Evolutionary conservation across 2,113 vertebrate genomes (phyloP), one percentile per base, ranked within the genome.

Genomic region (Crotophaga sulcirostris): DNA sequence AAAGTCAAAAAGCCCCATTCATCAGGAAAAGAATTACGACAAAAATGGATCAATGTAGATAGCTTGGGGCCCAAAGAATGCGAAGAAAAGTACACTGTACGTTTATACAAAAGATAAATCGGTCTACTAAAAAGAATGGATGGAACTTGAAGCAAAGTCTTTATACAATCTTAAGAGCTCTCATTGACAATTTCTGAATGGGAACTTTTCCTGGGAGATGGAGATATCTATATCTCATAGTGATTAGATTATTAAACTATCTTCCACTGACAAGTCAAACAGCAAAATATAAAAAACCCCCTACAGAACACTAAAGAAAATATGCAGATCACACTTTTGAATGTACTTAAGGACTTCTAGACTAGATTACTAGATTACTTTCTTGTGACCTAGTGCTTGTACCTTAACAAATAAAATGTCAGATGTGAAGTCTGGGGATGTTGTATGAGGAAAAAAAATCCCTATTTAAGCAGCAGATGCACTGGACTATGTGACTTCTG

Each of bases 341-440:
- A 76, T 13, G 7, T 19, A 44, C 3, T 60, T 75, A 52, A 0
- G 1, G 7, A 38, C 21, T 63, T 84, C 2, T 4, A 62, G 34
- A 69, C 9, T 74, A 19, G 78, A 6, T 31, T 49, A n/a, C n/a
- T 0, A 67, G 31, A 58, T 11, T 68, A 52, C 58, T 86, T 45
- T 74, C 49, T n/a, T 38, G 3, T 26, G 45, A 45, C 66, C 26
- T 6, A 49, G 6, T 21, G 26, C 16, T 54, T 62, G 8, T 33
- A 28, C 45, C 45, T 66, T 67, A 67, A 29, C 4, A 51, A 85
- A 52, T n/a, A 51, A 38, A 59, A 36, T 5, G 23, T 63, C 54
- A 66, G 8, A 42, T 0, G 0, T 9, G 4, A 78, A 87, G 10
- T 42, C 1, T 77, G 59, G 33, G 14, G 20, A 76, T 33, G 60